A percentile compares a stretch with the other conserved stretches of the same genome.
Conservation (phyloP, 2,888 invertebrate species). For the Argyresthia albistria region DNA sequence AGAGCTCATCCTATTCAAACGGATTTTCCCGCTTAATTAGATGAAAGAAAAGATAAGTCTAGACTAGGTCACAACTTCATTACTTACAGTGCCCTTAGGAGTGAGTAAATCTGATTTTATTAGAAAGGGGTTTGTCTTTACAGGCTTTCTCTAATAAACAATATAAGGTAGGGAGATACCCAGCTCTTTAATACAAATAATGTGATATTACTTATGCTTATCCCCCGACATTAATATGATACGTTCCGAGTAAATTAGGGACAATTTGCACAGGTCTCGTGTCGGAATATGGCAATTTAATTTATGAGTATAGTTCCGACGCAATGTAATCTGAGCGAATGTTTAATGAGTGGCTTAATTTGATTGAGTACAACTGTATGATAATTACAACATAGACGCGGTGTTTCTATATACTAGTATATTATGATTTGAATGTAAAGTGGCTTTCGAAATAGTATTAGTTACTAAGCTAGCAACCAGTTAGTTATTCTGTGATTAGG, state of each 20-base stretch:
- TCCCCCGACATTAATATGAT: conserved; percentile 50
- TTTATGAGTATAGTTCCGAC: conserved; percentile 45
- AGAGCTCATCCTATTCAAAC: too few relatives aligned
- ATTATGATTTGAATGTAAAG: too few relatives aligned
- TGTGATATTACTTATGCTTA: conserved; percentile 53
- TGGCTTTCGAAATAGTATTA: too few relatives aligned
- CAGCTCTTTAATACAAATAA: conserved; percentile 20
- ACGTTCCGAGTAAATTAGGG: conserved; percentile 63
- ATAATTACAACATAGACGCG: too few relatives aligned
- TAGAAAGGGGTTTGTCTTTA: background rate
- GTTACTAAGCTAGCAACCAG: too few relatives aligned
- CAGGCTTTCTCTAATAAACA: background rate
- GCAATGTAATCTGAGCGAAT: conserved; percentile 48
- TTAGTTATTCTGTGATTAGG: too few relatives aligned
- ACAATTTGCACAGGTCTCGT: conserved; percentile 62
- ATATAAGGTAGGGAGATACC: background rate
- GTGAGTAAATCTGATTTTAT: background rate
- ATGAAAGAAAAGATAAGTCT: too few relatives aligned
- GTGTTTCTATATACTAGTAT: too few relatives aligned
- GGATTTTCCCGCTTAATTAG: too few relatives aligned
- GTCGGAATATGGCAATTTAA: conserved; percentile 55
- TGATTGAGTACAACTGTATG: background rate
- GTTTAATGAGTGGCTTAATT: conserved; percentile 32
- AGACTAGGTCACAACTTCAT: too few relatives aligned
- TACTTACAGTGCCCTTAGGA: too few relatives aligned